Evolutionary conservation across 1,140 invertebrate genomes (phyloP).

Genomic region (Bombyx mandarina): DNA sequence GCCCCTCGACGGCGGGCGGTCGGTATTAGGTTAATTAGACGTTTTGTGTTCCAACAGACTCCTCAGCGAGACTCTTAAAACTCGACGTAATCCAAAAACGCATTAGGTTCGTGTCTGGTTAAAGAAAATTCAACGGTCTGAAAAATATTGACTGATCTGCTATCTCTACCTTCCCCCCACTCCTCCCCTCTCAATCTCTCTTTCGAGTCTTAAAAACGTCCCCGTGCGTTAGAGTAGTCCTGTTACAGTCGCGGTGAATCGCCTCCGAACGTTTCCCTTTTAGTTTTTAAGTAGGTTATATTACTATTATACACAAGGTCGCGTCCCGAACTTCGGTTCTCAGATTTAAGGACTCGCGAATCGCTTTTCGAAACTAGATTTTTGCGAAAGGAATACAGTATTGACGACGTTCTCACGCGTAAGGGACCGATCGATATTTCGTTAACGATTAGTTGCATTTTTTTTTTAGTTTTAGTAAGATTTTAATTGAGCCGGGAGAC

Average conservation of each 20-base stretch:
- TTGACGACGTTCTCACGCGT: conserved; percentile 25
- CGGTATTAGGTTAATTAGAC: conserved; percentile 51
- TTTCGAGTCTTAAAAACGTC: neutral
- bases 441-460: conserved; percentile 43
- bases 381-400: conserved; percentile 30
- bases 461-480: conserved; percentile 39
- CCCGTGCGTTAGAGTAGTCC: conserved; percentile 11
- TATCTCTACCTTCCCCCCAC: conserved; percentile 8
- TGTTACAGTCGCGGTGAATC: conserved; percentile 16
- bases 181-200: conserved; percentile 21
- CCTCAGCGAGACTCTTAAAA: conserved; percentile 43
- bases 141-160: conserved; percentile 6
- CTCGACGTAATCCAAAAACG: conserved; percentile 4
- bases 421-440: conserved; percentile 32
- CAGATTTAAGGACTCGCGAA: conserved; percentile 19
- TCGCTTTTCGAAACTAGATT: conserved; percentile 8
- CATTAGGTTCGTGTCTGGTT: neutral
- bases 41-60: conserved; percentile 59
- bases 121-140: too few relatives aligned
- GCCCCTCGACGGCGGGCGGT: conserved; percentile 24
- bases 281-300: conserved; percentile 53
- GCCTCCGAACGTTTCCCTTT: conserved; percentile 34
- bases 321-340: conserved; percentile 26
- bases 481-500: conserved; percentile 32
- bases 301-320: conserved; percentile 2